Base-by-base conservation (phyloP, 2,888 invertebrate genomes). In the Amphipyra berbera region DNA sequence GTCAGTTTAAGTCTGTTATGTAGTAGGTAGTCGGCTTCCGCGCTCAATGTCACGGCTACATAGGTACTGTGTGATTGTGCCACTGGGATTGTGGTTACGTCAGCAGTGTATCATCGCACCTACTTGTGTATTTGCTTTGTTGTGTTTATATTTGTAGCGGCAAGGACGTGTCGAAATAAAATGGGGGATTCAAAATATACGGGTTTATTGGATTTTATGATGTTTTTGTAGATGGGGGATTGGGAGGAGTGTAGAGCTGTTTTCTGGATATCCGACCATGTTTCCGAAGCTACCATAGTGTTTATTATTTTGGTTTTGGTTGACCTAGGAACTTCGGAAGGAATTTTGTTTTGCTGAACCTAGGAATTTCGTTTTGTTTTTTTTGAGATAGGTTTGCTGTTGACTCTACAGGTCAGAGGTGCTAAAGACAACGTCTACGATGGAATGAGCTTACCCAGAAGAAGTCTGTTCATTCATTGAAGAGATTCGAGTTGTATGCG, bases 1-100 rank as follows among this genome's bases (percentile, higher is more conserved):
- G 73, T 69, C 54, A 68, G 62, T 73, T 79, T 60, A 77, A 72
- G 70, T 73, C 67, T 61, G 61, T 76, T 78, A 78, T 76, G 73
- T 68, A 63, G 61, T 57, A 13, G 33, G 2, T 27, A 6, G 54
- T 30, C 30, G 7, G 73, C 75, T 78, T 76, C 80, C 76, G 75
- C 47, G 54, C 59, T 71, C 82, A 82, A 84, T 84, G 83, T 83
- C 82, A 84, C 52, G 83, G 83, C 40, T 74, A 68, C 59, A 54
- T 44, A 38, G 7, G 46, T 41, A 63, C 13, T 10, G 49, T 52
- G 21, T 65, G 70, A 77, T 77, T 66, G 73, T 75, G 63, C 61
- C 66, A 64, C 63, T 56, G 60, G 42, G 45, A 41, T 44, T n/a
- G 42, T 21, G 49, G 7, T 79, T 49, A 79, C 78, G 78, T 79